A percentile compares a stretch with the other conserved stretches of the same genome.
These are phyloP conservation scores for Lasioglossum marginatum DNA, from an alignment of 2,888 invertebrate genomes.

Conservation along the genomic window DNA sequence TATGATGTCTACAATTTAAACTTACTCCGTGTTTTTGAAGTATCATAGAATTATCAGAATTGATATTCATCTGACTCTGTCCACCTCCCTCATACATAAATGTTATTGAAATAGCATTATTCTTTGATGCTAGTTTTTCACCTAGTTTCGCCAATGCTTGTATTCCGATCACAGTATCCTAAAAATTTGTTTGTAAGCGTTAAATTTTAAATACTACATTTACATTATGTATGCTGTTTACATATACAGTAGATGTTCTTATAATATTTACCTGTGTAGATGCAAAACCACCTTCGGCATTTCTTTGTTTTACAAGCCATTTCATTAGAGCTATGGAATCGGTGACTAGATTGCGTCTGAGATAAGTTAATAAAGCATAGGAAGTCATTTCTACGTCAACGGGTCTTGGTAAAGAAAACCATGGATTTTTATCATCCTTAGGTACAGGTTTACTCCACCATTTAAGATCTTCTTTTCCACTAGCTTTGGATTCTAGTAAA, in stretches of 20 bases:
- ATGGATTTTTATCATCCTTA: conserved; percentile 88
- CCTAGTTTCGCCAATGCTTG: conserved; percentile 89
- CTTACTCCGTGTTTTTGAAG: conserved; percentile 92
- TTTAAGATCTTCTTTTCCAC: conserved; percentile 86
- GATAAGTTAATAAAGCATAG: conserved; percentile 92
- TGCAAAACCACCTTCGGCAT: conserved; percentile 89
- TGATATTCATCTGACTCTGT: conserved; percentile 88
- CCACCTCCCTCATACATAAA: conserved; percentile 86
- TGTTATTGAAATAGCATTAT: conserved; percentile 86
- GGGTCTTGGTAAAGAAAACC: conserved; percentile 88
- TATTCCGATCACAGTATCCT: conserved; percentile 92
- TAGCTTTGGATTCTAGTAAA: conserved; percentile 86
- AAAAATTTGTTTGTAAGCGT: conserved; percentile 49
- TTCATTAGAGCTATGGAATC: conserved; percentile 89
- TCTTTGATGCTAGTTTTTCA: conserved; percentile 86
- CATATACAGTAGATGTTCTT: background rate
- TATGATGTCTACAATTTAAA: background rate
- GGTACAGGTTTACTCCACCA: conserved; percentile 92
- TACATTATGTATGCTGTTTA: background rate
- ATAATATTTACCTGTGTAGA: conserved; percentile 87
- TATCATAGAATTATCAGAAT: conserved; percentile 91
- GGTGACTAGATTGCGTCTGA: conserved; percentile 84
- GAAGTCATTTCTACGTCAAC: conserved; percentile 95
- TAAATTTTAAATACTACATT: background rate
- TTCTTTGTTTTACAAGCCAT: conserved; percentile 90